Conservation (phyloP, 2,888 invertebrate species). For the Pyrocoelia pectoralis region DNA sequence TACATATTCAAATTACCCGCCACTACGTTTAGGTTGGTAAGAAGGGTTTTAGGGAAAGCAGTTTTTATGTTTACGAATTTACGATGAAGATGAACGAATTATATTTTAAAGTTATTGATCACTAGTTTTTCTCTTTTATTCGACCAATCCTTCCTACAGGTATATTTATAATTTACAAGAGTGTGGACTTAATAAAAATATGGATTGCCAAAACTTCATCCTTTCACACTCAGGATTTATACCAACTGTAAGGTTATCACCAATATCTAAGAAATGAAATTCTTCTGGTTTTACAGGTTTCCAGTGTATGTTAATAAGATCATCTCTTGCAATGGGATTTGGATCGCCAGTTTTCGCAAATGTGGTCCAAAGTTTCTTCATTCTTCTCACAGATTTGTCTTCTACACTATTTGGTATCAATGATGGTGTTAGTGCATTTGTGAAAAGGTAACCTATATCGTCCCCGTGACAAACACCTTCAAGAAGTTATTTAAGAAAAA, state of each 20-base stretch:
- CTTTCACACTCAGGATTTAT: conserved; percentile 41
- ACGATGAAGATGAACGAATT: no score
- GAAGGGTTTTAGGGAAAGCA: no score
- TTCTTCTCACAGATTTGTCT: conserved; percentile 39
- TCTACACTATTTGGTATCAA: conserved; percentile 39
- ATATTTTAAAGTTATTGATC: conserved; percentile 24
- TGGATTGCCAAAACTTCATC: conserved; percentile 45
- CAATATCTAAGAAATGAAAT: conserved; percentile 42
- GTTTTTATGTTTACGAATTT: no score
- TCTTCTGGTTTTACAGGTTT: conserved; percentile 32
- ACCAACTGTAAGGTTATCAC: conserved; percentile 38
- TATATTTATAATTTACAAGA: not conserved
- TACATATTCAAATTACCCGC: no score
- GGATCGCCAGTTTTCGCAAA: conserved; percentile 45
- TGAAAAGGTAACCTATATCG: conserved; percentile 49
- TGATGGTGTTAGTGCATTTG: conserved; percentile 35
- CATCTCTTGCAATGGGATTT: conserved; percentile 25
- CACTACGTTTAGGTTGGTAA: no score
- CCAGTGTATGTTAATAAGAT: conserved; percentile 38
- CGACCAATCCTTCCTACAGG: no score
- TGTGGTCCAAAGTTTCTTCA: conserved; percentile 48
- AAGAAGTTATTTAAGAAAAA: conserved; percentile 22
- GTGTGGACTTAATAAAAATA: conserved; percentile 14
- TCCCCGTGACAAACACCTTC: conserved; percentile 48
- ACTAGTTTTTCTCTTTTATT: no score